Conservation (phyloP, 1,140 invertebrate species). For the Venustaconcha ellipsiformis region DNA sequence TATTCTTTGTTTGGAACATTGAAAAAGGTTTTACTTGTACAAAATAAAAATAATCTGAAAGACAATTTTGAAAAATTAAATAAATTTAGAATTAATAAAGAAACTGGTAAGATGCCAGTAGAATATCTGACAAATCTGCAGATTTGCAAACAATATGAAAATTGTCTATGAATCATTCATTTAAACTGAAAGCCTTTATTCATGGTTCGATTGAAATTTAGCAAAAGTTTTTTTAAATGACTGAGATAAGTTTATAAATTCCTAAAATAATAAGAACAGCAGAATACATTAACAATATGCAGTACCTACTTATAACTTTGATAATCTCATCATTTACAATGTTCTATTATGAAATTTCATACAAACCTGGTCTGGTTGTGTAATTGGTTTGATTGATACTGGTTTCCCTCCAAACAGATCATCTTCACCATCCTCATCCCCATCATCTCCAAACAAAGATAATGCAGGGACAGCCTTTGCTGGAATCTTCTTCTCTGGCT, state of each 20-base stretch:
- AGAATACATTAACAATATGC: neutral
- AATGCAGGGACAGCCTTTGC: conserved; percentile 20
- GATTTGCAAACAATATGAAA: too few species aligned
- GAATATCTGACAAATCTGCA: too few species aligned
- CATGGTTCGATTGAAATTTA: conserved; percentile 7
- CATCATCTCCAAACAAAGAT: conserved; percentile 32
- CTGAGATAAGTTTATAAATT: neutral
- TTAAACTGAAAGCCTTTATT: too few species aligned
- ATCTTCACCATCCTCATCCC: conserved; percentile 24
- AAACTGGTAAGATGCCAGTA: too few species aligned
- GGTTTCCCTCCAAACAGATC: conserved; percentile 22
- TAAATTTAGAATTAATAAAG: too few species aligned
- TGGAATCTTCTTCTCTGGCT: neutral
- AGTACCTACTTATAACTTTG: conserved; percentile 17
- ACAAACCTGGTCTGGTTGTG: neutral
- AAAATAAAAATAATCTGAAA: too few species aligned
- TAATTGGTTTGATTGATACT: neutral
- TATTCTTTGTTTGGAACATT: too few species aligned
- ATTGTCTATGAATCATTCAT: too few species aligned
- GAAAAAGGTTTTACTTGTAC: too few species aligned
- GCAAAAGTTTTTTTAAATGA: neutral
- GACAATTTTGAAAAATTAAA: too few species aligned
- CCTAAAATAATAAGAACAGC: neutral
- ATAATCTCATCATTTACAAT: too few species aligned
- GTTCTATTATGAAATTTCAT: too few species aligned